These are phyloP conservation scores for Muscidifurax raptorellus DNA, from an alignment of 1,140 invertebrate species.

Conservation along the genomic window DNA sequence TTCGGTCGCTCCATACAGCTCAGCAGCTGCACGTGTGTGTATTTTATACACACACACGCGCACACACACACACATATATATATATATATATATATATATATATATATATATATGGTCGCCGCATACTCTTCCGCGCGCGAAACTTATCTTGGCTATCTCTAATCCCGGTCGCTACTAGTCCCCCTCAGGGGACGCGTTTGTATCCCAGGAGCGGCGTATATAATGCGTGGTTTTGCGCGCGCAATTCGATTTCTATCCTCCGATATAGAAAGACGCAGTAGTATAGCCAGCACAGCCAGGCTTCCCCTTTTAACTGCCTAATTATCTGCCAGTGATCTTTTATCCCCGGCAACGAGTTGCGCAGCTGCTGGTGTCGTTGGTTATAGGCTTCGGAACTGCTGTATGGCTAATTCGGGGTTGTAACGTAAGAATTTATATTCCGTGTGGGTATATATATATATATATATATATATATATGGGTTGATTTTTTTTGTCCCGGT, in stretches of 20 bases:
- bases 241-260: slow-evolving; percentile 16
- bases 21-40: no score
- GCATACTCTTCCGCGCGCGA: neutral
- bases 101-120: no score
- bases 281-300: no score
- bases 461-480: no score
- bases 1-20: neutral
- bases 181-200: slow-evolving; percentile 36
- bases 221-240: slow-evolving; percentile 30
- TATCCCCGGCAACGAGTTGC: neutral
- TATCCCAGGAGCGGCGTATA: neutral
- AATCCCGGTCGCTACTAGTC: neutral
- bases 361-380: neutral
- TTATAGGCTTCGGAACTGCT: neutral
- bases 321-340: slow-evolving; percentile 43
- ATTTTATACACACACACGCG: no score
- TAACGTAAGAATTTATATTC: no score
- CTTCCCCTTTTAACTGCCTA: slow-evolving; percentile 38
- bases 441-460: no score
- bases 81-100: no score
- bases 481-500: no score
- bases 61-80: no score
- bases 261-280: neutral
- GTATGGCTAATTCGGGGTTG: neutral
- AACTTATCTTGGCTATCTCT: neutral